A percentile compares a stretch with the other conserved stretches of the same genome.
Evolutionary conservation across 2,797 vertebrate species (phyloP).

Genomic region (Cyprinodon diabolis): DNA sequence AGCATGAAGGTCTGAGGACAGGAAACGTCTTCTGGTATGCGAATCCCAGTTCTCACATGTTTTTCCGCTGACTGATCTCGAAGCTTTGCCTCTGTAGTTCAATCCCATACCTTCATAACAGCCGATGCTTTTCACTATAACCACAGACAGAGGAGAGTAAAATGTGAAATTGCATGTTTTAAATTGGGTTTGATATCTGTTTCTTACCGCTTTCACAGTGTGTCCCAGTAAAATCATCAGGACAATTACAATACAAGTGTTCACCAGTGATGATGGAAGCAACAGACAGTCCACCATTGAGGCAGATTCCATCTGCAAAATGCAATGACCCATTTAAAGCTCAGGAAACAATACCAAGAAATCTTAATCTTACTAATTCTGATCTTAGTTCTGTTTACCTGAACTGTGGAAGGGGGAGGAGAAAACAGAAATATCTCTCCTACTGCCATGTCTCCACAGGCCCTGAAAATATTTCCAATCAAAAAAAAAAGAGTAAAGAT

Average conservation of each 20-base stretch:
- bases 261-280: background rate
- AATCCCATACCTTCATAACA: slow-evolving; percentile 69
- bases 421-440: background rate
- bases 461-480: slow-evolving; percentile 29
- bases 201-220: slow-evolving; percentile 69
- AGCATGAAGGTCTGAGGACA: slow-evolving; percentile 44
- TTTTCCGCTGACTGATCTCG: slow-evolving; percentile 54
- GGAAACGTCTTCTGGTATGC: slow-evolving; percentile 12
- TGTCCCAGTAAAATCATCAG: slow-evolving; percentile 55
- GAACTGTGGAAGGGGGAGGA: slow-evolving; percentile 12
- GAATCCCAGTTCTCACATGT: slow-evolving; percentile 66
- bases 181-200: background rate
- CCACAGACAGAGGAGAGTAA: background rate
- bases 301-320: slow-evolving; percentile 46
- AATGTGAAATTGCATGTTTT: background rate
- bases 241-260: slow-evolving; percentile 71
- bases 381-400: slow-evolving; percentile 40
- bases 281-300: slow-evolving; percentile 64
- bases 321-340: background rate
- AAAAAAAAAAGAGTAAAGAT: background rate
- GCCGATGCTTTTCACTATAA: slow-evolving; percentile 4
- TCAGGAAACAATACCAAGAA: accelerated
- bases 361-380: background rate
- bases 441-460: background rate
- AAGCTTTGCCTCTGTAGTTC: slow-evolving; percentile 63